phyloP scores from a whole-genome alignment of 2,797 vertebrate genomes.

The Syngnathus acus region DNA sequence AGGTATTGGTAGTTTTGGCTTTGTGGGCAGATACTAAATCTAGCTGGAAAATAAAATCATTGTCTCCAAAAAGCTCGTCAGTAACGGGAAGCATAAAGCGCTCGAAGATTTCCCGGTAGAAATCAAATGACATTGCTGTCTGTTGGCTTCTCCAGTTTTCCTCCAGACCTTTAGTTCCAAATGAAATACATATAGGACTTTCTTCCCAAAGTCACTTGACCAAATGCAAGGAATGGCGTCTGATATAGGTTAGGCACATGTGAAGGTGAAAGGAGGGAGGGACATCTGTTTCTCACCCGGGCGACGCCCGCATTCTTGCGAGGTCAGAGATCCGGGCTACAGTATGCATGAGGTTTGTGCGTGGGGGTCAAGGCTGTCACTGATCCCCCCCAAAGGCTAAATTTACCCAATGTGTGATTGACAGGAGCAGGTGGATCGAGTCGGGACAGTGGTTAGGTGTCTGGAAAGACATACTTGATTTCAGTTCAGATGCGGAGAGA shows the following conservation, averaged over 20 bases:
- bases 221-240: conserved; percentile 21
- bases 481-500: conserved; percentile 80
- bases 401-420: conserved; percentile 82
- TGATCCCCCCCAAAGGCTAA: conserved; percentile 74
- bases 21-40: too few species aligned
- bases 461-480: conserved; percentile 73
- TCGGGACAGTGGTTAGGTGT: conserved; percentile 39
- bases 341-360: conserved; percentile 29
- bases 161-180: too few species aligned
- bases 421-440: conserved; percentile 84
- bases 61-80: too few species aligned
- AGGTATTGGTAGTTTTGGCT: too few species aligned
- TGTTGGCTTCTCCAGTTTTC: too few species aligned
- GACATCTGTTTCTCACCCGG: conserved; percentile 63
- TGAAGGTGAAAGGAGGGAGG: conserved; percentile 15
- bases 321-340: conserved; percentile 44
- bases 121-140: too few species aligned
- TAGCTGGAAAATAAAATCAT: too few species aligned
- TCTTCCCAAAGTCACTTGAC: background rate
- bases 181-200: too few species aligned
- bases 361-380: conserved; percentile 26
- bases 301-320: conserved; percentile 65
- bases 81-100: too few species aligned
- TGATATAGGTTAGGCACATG: conserved; percentile 16
- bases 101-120: too few species aligned